Evolutionary conservation across 2,113 vertebrate genomes (phyloP), one percentile per base, ranked within the genome.

Genomic region (Strix uralensis): DNA sequence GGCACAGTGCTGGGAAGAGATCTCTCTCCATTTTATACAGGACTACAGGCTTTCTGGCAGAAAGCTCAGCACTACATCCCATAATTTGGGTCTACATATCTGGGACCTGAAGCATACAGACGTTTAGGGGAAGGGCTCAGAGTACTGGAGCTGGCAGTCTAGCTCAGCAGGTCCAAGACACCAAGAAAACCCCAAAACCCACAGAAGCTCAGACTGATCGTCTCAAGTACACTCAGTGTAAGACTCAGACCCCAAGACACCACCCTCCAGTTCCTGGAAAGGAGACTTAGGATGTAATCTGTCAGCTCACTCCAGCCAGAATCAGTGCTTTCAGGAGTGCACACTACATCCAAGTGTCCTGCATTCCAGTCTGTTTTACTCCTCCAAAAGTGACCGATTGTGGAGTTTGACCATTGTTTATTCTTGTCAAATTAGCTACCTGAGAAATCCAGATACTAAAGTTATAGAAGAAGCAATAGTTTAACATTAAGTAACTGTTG

Each of bases 1-100:
- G 15, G 11, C 2, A 1, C 0, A 0, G 25, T 13, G 42, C 38
- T n/a, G 13, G 40, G 58, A 47, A 62, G 23, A 30, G 23, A 81
- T 9, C 61, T 11, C n/a, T 55, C 52, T 42, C 38, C 26, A 1
- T 51, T 34, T 34, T 23, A 42, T 8, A 47, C 69, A 30, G 4
- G 10, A 34, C 62, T 25, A 12, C 10, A 27, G 29, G 34, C 10
- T 36, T 52, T 44, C 62, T 38, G 57, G 69, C 27, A 70, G 30
- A 66, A 92, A 59, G 11, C 51, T 69, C 30, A 58, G 69, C n/a
- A 7, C 13, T 22, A 23, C 26, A 23, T 15, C 42, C 44, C 1
- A 0, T 66, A 22, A 26, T 51, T 36, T 52, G 42, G 36, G 36
- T 57, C 36, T 52, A 15, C 14, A 1, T 17, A 15, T 25, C 19